Conservation (phyloP, 2,797 vertebrate genomes). For the Pempheris klunzingeri region DNA sequence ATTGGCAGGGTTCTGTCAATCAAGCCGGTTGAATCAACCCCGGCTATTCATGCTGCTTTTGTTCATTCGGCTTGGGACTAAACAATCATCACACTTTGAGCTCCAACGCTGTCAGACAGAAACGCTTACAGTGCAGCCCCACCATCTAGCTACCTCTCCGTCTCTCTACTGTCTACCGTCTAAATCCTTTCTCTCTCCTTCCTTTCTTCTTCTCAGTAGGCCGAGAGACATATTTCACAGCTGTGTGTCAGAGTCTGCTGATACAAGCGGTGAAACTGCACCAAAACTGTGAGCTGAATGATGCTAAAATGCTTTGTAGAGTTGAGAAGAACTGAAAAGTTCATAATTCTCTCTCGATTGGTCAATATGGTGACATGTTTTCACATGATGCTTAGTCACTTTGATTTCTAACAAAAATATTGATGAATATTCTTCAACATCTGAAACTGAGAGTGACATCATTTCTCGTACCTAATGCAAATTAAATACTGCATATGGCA, state of each 20-base stretch:
- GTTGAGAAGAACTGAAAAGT: no score
- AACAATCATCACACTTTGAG: constrained; percentile 69
- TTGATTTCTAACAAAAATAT: not conserved
- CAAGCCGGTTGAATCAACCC: constrained; percentile 65
- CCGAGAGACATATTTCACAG: not conserved
- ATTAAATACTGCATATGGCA: no score
- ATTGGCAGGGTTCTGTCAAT: constrained; percentile 70
- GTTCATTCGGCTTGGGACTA: constrained; percentile 54
- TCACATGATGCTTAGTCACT: not conserved
- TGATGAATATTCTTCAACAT: no score
- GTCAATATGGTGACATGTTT: no score
- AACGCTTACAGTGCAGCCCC: constrained; percentile 69
- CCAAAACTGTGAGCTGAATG: not conserved
- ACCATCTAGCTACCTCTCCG: constrained; percentile 37
- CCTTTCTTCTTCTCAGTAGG: constrained; percentile 3
- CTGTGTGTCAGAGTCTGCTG: not conserved
- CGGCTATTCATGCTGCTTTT: constrained; percentile 73
- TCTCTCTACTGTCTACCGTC: constrained; percentile 1
- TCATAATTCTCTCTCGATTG: no score
- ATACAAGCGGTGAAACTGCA: not conserved
- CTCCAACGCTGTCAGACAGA: constrained; percentile 42
- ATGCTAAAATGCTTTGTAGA: not conserved
- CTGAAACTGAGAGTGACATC: no score
- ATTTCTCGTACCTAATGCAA: not conserved
- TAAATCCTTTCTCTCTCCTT: not conserved